Evolutionary conservation across 2,888 invertebrate genomes (phyloP).

Genomic region (Laothoe populi): DNA sequence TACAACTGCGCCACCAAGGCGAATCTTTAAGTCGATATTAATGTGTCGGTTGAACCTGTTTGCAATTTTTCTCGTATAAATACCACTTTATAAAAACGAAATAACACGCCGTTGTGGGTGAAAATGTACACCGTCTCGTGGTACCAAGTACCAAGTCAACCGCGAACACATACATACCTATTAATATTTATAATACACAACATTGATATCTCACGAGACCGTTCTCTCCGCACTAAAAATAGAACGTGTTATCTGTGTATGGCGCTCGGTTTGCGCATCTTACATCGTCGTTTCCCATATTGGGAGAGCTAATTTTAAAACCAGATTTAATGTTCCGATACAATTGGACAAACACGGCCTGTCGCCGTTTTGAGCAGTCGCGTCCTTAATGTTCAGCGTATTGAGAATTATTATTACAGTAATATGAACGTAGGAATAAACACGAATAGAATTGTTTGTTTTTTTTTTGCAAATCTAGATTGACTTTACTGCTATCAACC

Average conservation of each 20-base stretch:
- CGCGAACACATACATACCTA: neutral
- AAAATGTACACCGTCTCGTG: neutral
- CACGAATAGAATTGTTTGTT: constrained; percentile 48
- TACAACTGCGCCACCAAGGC: too few species aligned
- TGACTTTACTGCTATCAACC: too few species aligned
- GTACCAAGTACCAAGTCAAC: neutral
- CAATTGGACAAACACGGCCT: constrained; percentile 44
- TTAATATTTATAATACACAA: neutral
- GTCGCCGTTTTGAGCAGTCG: constrained; percentile 41
- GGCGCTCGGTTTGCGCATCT: constrained; percentile 13
- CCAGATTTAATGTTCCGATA: constrained; percentile 42
- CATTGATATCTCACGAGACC: constrained; percentile 17
- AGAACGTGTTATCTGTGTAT: constrained; percentile 16
- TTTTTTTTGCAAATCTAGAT: too few species aligned
- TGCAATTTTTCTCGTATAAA: neutral
- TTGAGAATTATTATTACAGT: constrained; percentile 47
- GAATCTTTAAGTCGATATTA: too few species aligned
- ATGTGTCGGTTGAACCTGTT: too few species aligned
- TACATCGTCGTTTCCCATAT: constrained; percentile 26
- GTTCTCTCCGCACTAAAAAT: constrained; percentile 22
- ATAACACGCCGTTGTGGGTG: neutral
- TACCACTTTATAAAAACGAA: neutral
- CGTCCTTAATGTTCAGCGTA: constrained; percentile 48
- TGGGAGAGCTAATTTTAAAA: constrained; percentile 42
- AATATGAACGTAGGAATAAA: too few species aligned